Evolutionary conservation across 2,113 vertebrate species (phyloP).

Genomic region (Corythaeola cristata): DNA sequence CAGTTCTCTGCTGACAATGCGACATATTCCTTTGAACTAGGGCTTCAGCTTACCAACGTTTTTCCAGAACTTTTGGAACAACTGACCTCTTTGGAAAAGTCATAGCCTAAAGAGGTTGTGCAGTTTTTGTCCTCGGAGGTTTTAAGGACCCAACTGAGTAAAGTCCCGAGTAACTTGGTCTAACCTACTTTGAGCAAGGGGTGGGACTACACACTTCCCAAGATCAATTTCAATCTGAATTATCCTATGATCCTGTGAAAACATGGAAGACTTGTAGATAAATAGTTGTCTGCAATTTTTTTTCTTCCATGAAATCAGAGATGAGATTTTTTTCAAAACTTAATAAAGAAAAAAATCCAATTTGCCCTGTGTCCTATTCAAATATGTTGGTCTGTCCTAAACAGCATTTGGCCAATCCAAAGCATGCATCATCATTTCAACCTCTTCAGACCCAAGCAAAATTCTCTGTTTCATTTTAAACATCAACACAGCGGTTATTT

Average conservation of each 20-base stretch:
- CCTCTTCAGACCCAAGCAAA: background rate
- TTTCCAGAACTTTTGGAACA: background rate
- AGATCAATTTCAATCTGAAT: background rate
- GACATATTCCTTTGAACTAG: background rate
- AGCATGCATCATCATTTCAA: background rate
- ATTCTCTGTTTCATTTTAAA: background rate
- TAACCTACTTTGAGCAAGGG: background rate
- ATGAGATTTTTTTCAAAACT: background rate
- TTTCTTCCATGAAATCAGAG: background rate
- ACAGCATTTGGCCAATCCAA: background rate
- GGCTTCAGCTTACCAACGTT: background rate
- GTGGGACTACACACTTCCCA: background rate
- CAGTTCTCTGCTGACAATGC: constrained; percentile 8
- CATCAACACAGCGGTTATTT: background rate
- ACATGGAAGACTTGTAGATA: background rate
- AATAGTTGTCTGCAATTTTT: background rate
- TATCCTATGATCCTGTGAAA: background rate
- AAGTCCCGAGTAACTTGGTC: background rate
- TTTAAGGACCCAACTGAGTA: background rate
- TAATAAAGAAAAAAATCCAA: background rate
- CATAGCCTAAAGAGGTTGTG: background rate
- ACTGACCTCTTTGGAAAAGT: background rate
- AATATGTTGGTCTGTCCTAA: background rate
- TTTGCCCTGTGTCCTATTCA: background rate
- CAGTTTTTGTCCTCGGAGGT: background rate